Conservation (phyloP, 2,797 vertebrate species). For the Mormyrops boulengeri region DNA sequence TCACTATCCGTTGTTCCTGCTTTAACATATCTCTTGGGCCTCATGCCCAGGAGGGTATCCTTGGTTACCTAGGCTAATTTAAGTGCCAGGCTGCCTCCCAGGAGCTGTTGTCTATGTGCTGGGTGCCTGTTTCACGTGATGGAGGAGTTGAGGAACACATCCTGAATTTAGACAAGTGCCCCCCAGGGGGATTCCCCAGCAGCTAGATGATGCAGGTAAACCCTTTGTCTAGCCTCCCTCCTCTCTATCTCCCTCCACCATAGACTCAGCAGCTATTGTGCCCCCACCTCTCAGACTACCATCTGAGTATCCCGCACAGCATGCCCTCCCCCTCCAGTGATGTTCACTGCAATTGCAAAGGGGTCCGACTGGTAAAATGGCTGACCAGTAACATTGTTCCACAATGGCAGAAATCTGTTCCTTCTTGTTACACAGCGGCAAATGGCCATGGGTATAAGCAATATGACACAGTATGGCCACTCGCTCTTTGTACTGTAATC, state of each 20-base stretch:
- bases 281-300: background rate
- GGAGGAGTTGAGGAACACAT: slow-evolving; percentile 27
- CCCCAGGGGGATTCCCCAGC: slow-evolving; percentile 20
- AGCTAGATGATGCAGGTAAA: background rate
- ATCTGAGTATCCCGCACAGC: background rate
- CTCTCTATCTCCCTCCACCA: background rate
- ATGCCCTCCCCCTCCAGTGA: background rate
- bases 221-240: background rate
- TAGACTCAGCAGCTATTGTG: background rate
- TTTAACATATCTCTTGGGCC: background rate
- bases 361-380: background rate
- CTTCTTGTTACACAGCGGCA: background rate
- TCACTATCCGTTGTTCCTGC: background rate
- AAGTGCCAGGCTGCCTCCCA: slow-evolving; percentile 24
- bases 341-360: background rate
- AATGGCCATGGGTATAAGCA: background rate
- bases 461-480: background rate
- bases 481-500: background rate
- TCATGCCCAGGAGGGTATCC: background rate
- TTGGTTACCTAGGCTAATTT: slow-evolving; percentile 34
- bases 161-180: slow-evolving; percentile 25
- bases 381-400: background rate
- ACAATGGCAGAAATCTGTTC: background rate
- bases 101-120: slow-evolving; percentile 35
- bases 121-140: slow-evolving; percentile 30